Evolutionary conservation across 2,113 vertebrate species (phyloP).

Genomic region (Clarias batrachus): DNA sequence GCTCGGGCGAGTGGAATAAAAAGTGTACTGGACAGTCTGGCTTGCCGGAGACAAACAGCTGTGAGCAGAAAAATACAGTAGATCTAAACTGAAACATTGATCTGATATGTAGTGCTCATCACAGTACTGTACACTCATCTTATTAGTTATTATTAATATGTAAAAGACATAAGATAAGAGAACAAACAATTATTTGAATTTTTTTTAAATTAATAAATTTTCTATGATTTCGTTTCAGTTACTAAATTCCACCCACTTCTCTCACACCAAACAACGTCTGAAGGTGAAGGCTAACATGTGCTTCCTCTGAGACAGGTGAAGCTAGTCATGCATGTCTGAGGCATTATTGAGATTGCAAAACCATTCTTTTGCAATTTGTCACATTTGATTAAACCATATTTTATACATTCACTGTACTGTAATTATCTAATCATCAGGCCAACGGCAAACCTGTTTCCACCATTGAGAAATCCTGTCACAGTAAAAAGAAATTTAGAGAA

Average conservation of each 20-base stretch:
- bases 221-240: neutral
- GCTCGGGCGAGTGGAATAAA: constrained; percentile 67
- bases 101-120: neutral
- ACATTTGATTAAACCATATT: neutral
- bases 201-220: neutral
- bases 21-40: constrained; percentile 61
- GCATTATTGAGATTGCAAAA: neutral
- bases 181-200: neutral
- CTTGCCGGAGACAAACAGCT: constrained; percentile 53
- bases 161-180: neutral
- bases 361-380: neutral
- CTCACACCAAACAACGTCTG: neutral
- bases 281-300: neutral
- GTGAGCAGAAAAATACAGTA: constrained; percentile 39
- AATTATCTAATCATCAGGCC: neutral
- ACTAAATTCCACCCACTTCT: neutral
- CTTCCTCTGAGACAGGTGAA: neutral
- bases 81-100: neutral
- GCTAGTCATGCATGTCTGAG: neutral
- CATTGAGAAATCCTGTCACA: neutral
- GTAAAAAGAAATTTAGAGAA: neutral
- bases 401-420: neutral
- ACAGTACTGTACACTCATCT: neutral
- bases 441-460: neutral
- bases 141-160: neutral